These are phyloP conservation scores for Erithacus rubecula DNA, from an alignment of 2,797 vertebrate genomes.

Conservation along the genomic window DNA sequence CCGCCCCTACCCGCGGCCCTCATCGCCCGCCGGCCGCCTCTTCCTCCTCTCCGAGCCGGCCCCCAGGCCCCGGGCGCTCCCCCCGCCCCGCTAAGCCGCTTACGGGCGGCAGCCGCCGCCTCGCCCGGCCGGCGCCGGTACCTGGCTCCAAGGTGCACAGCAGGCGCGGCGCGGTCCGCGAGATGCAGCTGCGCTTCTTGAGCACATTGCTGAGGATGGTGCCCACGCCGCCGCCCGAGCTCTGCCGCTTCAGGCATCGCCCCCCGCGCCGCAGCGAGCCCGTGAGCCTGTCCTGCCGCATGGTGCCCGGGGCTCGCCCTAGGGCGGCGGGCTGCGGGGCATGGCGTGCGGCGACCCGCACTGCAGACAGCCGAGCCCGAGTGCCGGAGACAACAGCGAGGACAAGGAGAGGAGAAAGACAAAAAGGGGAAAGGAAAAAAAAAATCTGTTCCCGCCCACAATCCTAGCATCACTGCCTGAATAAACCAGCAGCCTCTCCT, in stretches of 20 bases:
- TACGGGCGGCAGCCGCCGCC: neutral
- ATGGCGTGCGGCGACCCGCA: slow-evolving; percentile 63
- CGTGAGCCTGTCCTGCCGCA: slow-evolving; percentile 85
- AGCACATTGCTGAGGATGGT: slow-evolving; percentile 94
- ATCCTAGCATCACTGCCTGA: slow-evolving; percentile 41
- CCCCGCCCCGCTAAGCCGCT: neutral
- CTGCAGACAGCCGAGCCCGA: slow-evolving; percentile 51
- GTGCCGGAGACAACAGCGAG: neutral
- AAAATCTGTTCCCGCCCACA: slow-evolving; percentile 67
- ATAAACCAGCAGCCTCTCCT: neutral
- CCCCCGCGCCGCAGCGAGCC: slow-evolving; percentile 84
- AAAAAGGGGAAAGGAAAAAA: neutral
- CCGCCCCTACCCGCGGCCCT: neutral
- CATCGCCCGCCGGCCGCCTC: neutral
- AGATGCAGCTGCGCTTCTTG: slow-evolving; percentile 93
- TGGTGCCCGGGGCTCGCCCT: slow-evolving; percentile 19
- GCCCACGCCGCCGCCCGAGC: slow-evolving; percentile 83
- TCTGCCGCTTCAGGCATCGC: slow-evolving; percentile 79
- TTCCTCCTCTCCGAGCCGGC: neutral
- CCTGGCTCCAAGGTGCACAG: slow-evolving; percentile 98
- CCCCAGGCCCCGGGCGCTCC: neutral
- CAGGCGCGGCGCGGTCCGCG: slow-evolving; percentile 91
- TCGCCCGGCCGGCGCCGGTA: slow-evolving; percentile 49
- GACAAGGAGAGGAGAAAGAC: neutral
- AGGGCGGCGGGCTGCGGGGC: neutral